Percentiles rank a stretch among this genome's conserved stretches.
These are phyloP conservation scores for Chrysaora quinquecirrha DNA, from an alignment of 30 jellyfish, hydroid and myxozoan species.

Conservation along the genomic window DNA sequence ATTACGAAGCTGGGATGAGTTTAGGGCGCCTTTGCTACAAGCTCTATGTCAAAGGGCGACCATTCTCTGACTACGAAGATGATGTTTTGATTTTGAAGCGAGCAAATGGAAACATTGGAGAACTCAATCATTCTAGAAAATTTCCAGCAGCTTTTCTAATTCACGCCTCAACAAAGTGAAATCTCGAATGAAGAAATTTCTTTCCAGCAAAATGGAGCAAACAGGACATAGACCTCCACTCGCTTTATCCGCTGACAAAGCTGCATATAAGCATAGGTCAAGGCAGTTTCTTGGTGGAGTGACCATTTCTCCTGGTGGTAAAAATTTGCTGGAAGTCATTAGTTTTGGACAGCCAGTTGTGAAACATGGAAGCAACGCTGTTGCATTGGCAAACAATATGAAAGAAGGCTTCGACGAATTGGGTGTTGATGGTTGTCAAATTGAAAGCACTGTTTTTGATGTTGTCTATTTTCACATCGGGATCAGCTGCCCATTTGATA, in stretches of 20 bases:
- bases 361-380: constrained; percentile 60
- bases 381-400: constrained; percentile 46
- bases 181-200: neutral
- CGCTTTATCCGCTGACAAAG: constrained; percentile 17
- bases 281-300: constrained; percentile 23
- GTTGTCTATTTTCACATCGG: constrained; percentile 54
- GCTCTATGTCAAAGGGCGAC: constrained; percentile 30
- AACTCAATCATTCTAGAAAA: neutral
- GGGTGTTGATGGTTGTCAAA: constrained; percentile 56
- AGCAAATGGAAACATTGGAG: constrained; percentile 1
- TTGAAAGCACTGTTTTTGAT: constrained; percentile 40
- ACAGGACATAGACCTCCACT: constrained; percentile 30
- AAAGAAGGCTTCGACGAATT: constrained; percentile 33
- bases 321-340: constrained; percentile 28
- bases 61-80: constrained; percentile 2
- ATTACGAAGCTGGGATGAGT: constrained; percentile 41
- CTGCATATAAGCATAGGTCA: constrained; percentile 34
- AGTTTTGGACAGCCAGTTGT: constrained; percentile 36
- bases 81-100: neutral
- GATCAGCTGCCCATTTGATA: constrained; percentile 50
- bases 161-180: constrained; percentile 3
- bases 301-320: constrained; percentile 20
- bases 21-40: constrained; percentile 37
- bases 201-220: constrained; percentile 17
- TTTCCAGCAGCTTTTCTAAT: constrained; percentile 17